A percentile compares a stretch with the other conserved stretches of the same genome.
These are phyloP conservation scores for Hydrozoanthus gracilis DNA, from an alignment of 92 coral and sea anemone species.

Conservation along the genomic window DNA sequence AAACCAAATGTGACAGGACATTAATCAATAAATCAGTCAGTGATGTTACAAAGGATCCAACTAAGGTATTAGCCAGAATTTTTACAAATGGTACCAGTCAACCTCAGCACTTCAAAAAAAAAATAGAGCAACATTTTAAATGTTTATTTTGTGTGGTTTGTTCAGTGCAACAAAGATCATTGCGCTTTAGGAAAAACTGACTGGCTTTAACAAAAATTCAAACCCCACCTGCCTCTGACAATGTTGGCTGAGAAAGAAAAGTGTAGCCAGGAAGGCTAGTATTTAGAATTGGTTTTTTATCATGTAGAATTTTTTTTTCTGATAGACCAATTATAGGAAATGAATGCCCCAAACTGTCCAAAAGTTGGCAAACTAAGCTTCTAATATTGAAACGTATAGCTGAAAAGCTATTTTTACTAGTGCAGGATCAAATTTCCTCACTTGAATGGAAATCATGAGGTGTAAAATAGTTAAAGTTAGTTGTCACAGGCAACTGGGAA, in stretches of 20 bases:
- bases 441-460: constrained; percentile 25
- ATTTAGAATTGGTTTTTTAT: neutral
- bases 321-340: constrained; percentile 42
- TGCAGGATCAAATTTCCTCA: constrained; percentile 17
- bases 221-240: constrained; percentile 67
- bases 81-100: no score
- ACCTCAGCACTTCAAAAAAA: no score
- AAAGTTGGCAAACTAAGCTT: constrained; percentile 32
- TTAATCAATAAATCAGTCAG: constrained; percentile 14
- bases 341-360: constrained; percentile 19
- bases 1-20: constrained; percentile 37
- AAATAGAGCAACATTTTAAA: no score
- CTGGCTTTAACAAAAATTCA: constrained; percentile 57
- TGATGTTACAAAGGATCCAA: neutral
- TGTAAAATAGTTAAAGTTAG: constrained; percentile 3
- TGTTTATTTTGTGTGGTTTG: neutral
- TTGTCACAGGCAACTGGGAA: constrained; percentile 7
- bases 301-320: constrained; percentile 28
- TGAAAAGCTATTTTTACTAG: neutral
- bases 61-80: neutral
- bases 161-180: constrained; percentile 44
- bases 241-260: constrained; percentile 53
- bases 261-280: constrained; percentile 44
- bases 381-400: constrained; percentile 19
- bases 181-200: constrained; percentile 36